Percentiles rank a stretch among this genome's conserved stretches.
Evolutionary conservation across 2,888 invertebrate species (phyloP).

Genomic region (Sphinx pinastri): DNA sequence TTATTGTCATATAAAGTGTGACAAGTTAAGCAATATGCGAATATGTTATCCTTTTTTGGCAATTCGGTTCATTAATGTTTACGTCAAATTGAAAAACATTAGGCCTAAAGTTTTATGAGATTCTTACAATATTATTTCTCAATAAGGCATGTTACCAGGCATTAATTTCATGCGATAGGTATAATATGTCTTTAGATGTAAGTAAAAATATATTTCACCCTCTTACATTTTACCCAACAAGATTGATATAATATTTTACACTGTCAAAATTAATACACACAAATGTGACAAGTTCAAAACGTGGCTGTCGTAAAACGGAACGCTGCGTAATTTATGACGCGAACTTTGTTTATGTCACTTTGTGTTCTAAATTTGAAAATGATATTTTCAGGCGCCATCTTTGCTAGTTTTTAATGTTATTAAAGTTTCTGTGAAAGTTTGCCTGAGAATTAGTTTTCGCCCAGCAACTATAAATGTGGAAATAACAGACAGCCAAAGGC

Average conservation of each 20-base stretch:
- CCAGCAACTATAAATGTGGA: conserved; percentile 40
- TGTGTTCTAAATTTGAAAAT: conserved; percentile 49
- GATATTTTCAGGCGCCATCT: conserved; percentile 19
- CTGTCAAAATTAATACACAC: conserved; percentile 28
- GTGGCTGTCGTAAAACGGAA: conserved; percentile 44
- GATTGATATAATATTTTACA: conserved; percentile 25
- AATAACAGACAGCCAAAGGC: conserved; percentile 67
- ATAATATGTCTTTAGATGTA: background rate
- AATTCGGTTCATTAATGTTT: background rate
- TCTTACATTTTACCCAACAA: conserved; percentile 15
- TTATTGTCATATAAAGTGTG: background rate
- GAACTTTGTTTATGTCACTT: conserved; percentile 47
- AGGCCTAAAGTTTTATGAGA: background rate
- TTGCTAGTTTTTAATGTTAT: conserved; percentile 22
- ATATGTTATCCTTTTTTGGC: background rate
- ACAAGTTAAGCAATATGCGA: background rate
- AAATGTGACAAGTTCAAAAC: conserved; percentile 33
- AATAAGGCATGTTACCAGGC: background rate
- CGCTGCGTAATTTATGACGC: conserved; percentile 49
- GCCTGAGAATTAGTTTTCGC: conserved; percentile 51
- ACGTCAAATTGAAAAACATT: background rate
- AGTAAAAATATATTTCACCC: conserved; percentile 3
- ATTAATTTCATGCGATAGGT: background rate
- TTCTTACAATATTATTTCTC: background rate
- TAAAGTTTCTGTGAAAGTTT: conserved; percentile 44